A percentile compares a stretch with the other conserved stretches of the same genome.
Evolutionary conservation across 2,797 vertebrate species (phyloP).

Genomic region (Helicolenus hilgendorfi): DNA sequence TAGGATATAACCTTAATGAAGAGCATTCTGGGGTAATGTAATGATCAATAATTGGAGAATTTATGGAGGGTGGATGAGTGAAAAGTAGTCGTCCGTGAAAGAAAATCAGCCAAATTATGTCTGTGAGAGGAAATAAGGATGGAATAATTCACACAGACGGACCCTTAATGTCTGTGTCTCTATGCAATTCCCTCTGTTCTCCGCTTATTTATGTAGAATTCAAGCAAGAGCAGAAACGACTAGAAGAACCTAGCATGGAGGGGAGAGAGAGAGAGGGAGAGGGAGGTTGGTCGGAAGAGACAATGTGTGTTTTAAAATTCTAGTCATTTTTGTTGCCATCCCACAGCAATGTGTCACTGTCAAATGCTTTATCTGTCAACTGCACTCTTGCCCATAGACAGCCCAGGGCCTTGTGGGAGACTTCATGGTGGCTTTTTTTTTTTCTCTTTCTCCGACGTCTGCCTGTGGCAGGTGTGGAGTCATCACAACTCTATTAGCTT

Average conservation of each 20-base stretch:
- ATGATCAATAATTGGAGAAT: constrained; percentile 76
- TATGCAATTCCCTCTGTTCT: constrained; percentile 41
- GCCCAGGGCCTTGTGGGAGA: constrained; percentile 84
- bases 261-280: constrained; percentile 6
- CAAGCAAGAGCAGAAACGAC: constrained; percentile 32
- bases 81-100: constrained; percentile 66
- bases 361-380: constrained; percentile 90
- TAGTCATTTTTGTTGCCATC: constrained; percentile 85
- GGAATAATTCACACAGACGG: constrained; percentile 63
- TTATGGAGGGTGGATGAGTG: constrained; percentile 80
- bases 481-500: constrained; percentile 92
- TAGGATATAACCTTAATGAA: constrained; percentile 71
- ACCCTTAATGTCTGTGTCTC: constrained; percentile 54
- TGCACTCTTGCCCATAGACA: constrained; percentile 88
- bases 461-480: constrained; percentile 88
- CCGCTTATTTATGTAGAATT: constrained; percentile 69
- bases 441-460: constrained; percentile 35
- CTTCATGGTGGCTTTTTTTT: constrained; percentile 79
- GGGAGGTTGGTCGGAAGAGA: constrained; percentile 12
- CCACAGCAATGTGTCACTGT: constrained; percentile 90
- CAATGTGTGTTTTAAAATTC: constrained; percentile 85
- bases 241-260: neutral
- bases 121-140: constrained; percentile 51
- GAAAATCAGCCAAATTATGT: constrained; percentile 66
- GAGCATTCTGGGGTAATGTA: constrained; percentile 67